These are phyloP conservation scores for Morone chrysops DNA, from an alignment of 2,113 vertebrate species.

Conservation along the genomic window DNA sequence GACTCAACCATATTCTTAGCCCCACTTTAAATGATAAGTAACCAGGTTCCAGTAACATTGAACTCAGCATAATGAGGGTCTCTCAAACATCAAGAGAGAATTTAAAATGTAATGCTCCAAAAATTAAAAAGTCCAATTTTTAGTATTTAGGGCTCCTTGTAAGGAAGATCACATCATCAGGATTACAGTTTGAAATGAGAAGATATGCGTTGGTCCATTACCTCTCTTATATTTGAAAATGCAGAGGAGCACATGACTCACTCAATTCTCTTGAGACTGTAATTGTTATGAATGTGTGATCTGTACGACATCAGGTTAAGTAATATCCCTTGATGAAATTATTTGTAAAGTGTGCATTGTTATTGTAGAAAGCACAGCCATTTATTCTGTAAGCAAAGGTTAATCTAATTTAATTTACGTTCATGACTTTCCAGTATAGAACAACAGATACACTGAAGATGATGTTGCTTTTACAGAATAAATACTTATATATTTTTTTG, in stretches of 20 bases:
- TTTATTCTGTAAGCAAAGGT: conserved; percentile 38
- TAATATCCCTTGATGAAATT: conserved; percentile 24
- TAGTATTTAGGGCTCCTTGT: neutral
- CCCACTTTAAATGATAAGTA: neutral
- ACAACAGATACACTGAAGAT: conserved; percentile 27
- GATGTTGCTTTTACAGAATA: conserved; percentile 44
- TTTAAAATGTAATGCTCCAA: neutral
- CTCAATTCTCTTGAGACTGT: conserved; percentile 5
- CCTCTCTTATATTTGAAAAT: neutral
- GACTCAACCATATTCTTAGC: neutral
- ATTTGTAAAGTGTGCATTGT: neutral
- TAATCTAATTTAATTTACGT: conserved; percentile 17
- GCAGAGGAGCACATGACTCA: conserved; percentile 12
- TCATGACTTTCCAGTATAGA: conserved; percentile 1
- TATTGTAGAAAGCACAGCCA: neutral
- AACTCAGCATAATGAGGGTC: neutral
- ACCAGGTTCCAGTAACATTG: neutral
- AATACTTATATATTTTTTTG: conserved; percentile 35
- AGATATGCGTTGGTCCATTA: neutral
- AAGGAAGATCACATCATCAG: neutral
- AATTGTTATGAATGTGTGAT: conserved; percentile 35
- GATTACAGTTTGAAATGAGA: conserved; percentile 2
- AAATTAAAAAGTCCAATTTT: neutral
- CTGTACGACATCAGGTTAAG: neutral
- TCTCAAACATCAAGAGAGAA: neutral